Conservation (phyloP, 2,113 vertebrate species). For the Turnix velox region DNA sequence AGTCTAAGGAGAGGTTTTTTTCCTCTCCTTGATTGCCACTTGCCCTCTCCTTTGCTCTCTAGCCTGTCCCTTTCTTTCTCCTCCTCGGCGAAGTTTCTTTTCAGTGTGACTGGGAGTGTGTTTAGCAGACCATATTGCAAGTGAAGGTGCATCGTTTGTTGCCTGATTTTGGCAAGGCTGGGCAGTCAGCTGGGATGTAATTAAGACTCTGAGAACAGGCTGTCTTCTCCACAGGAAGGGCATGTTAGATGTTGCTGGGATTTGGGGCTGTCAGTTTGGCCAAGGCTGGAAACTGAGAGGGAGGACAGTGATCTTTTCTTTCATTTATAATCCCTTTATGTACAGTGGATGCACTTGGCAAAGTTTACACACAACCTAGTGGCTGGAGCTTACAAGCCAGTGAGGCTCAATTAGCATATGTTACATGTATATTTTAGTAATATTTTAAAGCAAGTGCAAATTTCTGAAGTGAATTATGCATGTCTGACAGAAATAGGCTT, state of each 20-base stretch:
- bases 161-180: conserved; percentile 82
- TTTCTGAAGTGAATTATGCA: conserved; percentile 95
- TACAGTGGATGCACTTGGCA: conserved; percentile 80
- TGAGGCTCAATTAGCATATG: conserved; percentile 88
- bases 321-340: conserved; percentile 95
- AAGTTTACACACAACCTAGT: conserved; percentile 82
- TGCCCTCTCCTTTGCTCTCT: conserved; percentile 56
- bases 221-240: conserved; percentile 93
- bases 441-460: conserved; percentile 85
- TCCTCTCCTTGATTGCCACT: conserved; percentile 37
- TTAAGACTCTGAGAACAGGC: conserved; percentile 91
- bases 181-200: conserved; percentile 94
- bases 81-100: conserved; percentile 73
- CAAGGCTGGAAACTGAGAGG: conserved; percentile 80
- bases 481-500: conserved; percentile 83
- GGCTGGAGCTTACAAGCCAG: conserved; percentile 74
- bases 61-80: conserved; percentile 69
- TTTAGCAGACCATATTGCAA: conserved; percentile 87
- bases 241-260: conserved; percentile 95
- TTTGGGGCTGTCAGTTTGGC: conserved; percentile 84
- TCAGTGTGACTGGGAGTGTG: conserved; percentile 72
- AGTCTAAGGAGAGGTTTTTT: conserved; percentile 14
- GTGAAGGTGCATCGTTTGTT: conserved; percentile 84
- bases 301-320: conserved; percentile 87
- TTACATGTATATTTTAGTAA: conserved; percentile 95